phyloP scores from a whole-genome alignment of 2,113 vertebrate species.

The Ovibos moschatus region DNA sequence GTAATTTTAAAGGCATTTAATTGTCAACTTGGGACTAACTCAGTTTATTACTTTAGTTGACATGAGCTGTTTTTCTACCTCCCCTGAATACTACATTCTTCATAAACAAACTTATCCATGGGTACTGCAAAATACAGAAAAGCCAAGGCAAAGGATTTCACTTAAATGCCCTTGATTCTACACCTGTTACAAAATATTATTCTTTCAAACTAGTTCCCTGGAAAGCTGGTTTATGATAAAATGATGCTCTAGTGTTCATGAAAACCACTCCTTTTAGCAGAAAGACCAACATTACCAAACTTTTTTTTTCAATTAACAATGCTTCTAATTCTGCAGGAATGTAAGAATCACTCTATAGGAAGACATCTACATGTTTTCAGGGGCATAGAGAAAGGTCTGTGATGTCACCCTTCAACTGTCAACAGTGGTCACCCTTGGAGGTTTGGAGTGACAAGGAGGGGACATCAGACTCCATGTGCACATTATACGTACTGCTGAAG shows the following conservation, averaged over 20 bases:
- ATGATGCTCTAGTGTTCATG: not conserved
- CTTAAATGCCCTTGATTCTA: not conserved
- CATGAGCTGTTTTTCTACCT: not conserved
- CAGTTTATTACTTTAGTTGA: not conserved
- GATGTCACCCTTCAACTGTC: not conserved
- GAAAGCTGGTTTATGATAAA: not conserved
- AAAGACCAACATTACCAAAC: not conserved
- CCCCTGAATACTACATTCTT: not conserved
- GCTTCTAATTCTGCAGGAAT: not conserved
- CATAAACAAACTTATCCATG: not conserved
- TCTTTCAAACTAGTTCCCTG: not conserved
- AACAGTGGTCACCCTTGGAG: not conserved
- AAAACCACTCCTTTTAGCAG: not conserved
- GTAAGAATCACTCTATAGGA: not conserved
- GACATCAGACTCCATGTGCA: not conserved
- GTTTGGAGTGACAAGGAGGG: not conserved
- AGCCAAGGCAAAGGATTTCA: not conserved
- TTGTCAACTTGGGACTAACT: not conserved
- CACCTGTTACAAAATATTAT: not conserved
- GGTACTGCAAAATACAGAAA: not conserved
- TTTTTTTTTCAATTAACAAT: not conserved
- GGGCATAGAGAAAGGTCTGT: not conserved
- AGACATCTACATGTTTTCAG: not conserved
- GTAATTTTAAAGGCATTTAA: slow-evolving; percentile 19
- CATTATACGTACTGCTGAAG: not conserved